Base-by-base conservation (phyloP, 2,888 invertebrate species). In the Lasioglossum figueresi region DNA sequence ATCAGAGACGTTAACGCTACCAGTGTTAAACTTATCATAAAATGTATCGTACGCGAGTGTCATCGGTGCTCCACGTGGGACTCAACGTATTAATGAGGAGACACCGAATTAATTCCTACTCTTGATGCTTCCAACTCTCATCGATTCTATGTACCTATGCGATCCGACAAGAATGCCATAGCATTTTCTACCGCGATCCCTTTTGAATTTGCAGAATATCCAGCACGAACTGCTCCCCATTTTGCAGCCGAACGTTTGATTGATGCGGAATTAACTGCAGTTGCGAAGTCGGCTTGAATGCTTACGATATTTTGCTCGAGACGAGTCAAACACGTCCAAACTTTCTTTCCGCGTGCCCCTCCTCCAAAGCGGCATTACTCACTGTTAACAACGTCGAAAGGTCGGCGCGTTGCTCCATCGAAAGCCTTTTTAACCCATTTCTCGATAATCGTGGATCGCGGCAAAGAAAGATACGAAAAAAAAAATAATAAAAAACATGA, bases 261-360 rank as follows among this genome's bases (percentile, higher is more conserved):
- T 59, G 83, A 83, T 76, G 76, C 66, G 56, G 45, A 73, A 77
- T 81, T 77, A 83, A 82, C 66, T 37, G 82, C 4, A 59, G 43
- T 73, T 76, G 48, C 76, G 40, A 83, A 76, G 43, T 81, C 59
- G 19, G 48, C 27, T 31, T 40, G 63, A 43, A 72, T 75, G 59
- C 48, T 48, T 77, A 31, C 19, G 19, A 52, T 52, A 71, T 19
- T 68, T 68, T 23, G 34, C 68, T 8, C 37, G 40, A 1, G 31
- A 31, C 31, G 63, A 63, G 63, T 31, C 31, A 70, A 70, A 71
- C 40, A 40, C 10, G 34, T 27, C n/a, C 31, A n/a, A 73, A 77
- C 73, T 48, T 83, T 73, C 68, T 27, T 31, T 27, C 16, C 23
- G 56, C 52, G 37, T 12, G 70, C 10, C 34, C 68, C 68, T 70